phyloP scores from a whole-genome alignment of 2,797 vertebrate species.

The Aratinga solstitialis region DNA sequence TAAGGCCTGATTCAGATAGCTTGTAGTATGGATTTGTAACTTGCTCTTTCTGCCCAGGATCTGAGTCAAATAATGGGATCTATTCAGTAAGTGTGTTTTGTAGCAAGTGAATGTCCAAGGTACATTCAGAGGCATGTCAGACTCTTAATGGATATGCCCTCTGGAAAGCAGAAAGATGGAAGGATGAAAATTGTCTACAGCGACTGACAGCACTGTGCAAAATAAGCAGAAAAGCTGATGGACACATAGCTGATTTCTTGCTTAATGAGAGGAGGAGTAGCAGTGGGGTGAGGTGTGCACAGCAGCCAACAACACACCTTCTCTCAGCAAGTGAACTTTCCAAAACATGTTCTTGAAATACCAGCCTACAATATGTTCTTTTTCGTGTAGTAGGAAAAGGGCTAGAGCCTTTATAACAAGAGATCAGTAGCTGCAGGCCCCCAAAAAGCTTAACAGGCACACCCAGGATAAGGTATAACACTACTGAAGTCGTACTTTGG shows the following conservation, averaged over 20 bases:
- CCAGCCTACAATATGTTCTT: not conserved
- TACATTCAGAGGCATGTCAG: not conserved
- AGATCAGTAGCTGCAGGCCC: not conserved
- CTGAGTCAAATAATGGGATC: not conserved
- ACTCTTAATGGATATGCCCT: not conserved
- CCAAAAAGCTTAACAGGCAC: not conserved
- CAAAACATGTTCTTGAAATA: not conserved
- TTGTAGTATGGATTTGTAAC: not conserved
- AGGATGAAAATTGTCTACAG: not conserved
- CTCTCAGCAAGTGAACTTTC: not conserved
- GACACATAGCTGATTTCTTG: not conserved
- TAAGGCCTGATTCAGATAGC: not conserved
- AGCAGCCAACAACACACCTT: not conserved
- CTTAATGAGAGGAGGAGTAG: not conserved
- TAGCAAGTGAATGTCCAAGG: not conserved
- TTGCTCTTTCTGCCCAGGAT: not conserved
- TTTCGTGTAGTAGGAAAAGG: not conserved
- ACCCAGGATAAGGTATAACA: not conserved
- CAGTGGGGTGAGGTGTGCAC: not conserved
- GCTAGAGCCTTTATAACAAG: not conserved
- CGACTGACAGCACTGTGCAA: not conserved
- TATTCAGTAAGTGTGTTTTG: not conserved
- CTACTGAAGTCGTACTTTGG: not conserved
- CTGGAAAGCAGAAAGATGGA: not conserved
- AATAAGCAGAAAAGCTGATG: not conserved